Evolutionary conservation across 2,888 invertebrate genomes (phyloP).

Genomic region (Agonopterix subpropinquella): DNA sequence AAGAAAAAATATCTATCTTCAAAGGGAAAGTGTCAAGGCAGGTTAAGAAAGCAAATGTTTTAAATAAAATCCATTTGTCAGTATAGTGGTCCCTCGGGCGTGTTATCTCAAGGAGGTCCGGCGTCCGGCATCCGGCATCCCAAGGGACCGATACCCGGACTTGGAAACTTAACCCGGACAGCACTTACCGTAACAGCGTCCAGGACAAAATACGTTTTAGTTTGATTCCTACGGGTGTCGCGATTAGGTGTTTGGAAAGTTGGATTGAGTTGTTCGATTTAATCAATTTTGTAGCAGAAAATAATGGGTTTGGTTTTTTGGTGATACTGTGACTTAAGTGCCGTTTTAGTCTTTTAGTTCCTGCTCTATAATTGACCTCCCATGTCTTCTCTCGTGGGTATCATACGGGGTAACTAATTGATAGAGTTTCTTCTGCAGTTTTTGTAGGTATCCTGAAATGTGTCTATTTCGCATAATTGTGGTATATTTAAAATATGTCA

Average conservation of each 20-base stretch:
- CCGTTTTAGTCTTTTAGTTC: no score
- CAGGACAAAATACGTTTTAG: not conserved
- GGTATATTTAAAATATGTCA: no score
- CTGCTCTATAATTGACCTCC: no score
- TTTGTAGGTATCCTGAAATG: no score
- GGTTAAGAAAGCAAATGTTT: not conserved
- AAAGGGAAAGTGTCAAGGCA: not conserved
- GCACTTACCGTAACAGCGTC: not conserved
- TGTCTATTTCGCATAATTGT: no score
- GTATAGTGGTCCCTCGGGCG: not conserved
- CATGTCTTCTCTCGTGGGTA: no score
- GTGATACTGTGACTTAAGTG: no score
- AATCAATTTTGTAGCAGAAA: not conserved
- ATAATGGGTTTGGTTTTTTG: no score
- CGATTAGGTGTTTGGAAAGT: not conserved
- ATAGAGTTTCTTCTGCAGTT: no score
- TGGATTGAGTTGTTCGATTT: no score
- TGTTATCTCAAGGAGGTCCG: conserved; percentile 1
- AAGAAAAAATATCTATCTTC: no score
- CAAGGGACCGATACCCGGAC: not conserved
- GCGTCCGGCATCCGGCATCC: not conserved
- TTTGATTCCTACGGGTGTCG: not conserved
- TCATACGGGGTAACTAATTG: no score
- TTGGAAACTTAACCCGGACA: not conserved
- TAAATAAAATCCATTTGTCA: conserved; percentile 2